A percentile compares a stretch with the other conserved stretches of the same genome.
These are phyloP conservation scores for Cydia strobilella DNA, from an alignment of 1,140 invertebrate genomes.

Conservation along the genomic window DNA sequence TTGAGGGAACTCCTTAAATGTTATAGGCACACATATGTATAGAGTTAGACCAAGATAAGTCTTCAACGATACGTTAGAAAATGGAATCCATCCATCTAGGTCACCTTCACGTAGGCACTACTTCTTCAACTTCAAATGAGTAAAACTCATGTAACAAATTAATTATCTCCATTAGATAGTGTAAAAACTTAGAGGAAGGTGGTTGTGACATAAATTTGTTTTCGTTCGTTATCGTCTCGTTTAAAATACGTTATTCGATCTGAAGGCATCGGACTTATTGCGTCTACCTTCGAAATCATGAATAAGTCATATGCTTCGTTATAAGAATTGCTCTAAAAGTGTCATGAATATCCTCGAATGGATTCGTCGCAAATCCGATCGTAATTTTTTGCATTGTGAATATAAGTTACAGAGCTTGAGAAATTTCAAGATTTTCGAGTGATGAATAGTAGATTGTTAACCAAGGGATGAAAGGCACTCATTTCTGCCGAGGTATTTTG, in stretches of 20 bases:
- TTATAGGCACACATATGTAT: too few relatives aligned
- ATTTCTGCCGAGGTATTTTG: too few relatives aligned
- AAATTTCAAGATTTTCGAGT: not conserved
- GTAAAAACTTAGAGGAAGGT: not conserved
- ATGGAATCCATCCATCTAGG: too few relatives aligned
- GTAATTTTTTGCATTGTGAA: conserved; percentile 23
- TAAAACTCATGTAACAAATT: not conserved
- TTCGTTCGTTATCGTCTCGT: conserved; percentile 60
- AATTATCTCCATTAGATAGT: not conserved
- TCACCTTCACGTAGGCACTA: too few relatives aligned
- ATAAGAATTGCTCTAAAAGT: conserved; percentile 66
- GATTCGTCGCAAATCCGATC: conserved; percentile 39
- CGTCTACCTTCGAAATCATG: conserved; percentile 65
- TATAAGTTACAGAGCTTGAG: not conserved
- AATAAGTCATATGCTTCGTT: conserved; percentile 75
- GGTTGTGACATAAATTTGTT: conserved; percentile 1
- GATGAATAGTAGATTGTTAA: too few relatives aligned
- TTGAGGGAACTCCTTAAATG: too few relatives aligned
- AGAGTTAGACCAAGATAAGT: too few relatives aligned
- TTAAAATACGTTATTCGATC: conserved; percentile 64
- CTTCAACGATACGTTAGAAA: too few relatives aligned
- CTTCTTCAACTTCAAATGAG: not conserved
- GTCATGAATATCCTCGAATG: conserved; percentile 41
- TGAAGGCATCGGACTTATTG: conserved; percentile 59
- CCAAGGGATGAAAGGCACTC: too few relatives aligned